phyloP scores from a whole-genome alignment of 2,113 vertebrate genomes.

The Paedocypris sp. region DNA sequence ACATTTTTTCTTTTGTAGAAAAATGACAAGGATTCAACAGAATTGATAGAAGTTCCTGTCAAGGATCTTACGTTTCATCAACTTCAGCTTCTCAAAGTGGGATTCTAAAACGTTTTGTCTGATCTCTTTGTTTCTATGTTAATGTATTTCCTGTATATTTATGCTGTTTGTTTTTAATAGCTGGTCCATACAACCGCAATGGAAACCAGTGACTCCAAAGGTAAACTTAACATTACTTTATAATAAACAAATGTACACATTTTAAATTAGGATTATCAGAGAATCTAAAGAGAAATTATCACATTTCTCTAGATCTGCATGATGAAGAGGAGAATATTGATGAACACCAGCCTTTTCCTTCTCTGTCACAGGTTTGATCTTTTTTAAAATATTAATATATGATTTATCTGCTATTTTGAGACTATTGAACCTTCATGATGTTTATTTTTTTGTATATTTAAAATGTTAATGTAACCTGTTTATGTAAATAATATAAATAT shows the following conservation, averaged over 20 bases:
- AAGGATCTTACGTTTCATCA: conserved; percentile 93
- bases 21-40: conserved; percentile 70
- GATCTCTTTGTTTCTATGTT: not conserved
- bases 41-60: conserved; percentile 90
- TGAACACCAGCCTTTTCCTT: conserved; percentile 92
- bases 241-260: not conserved
- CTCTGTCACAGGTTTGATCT: conserved; percentile 73
- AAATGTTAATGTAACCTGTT: too few species aligned
- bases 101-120: not conserved
- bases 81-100: conserved; percentile 90
- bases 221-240: conserved; percentile 48
- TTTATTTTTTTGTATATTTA: too few species aligned
- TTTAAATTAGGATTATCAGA: not conserved
- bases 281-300: too few species aligned
- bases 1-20: conserved; percentile 60
- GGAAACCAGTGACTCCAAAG: conserved; percentile 71
- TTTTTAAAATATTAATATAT: not conserved
- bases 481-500: not conserved
- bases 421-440: too few species aligned
- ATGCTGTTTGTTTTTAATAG: conserved; percentile 52
- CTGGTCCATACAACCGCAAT: conserved; percentile 76
- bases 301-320: conserved; percentile 63
- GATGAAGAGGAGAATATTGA: conserved; percentile 78
- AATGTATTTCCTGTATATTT: not conserved
- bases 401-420: too few species aligned